Percentiles rank a stretch among this genome's conserved stretches.
phyloP scores from a whole-genome alignment of 2,797 vertebrate species.

The Crax fasciolata region DNA sequence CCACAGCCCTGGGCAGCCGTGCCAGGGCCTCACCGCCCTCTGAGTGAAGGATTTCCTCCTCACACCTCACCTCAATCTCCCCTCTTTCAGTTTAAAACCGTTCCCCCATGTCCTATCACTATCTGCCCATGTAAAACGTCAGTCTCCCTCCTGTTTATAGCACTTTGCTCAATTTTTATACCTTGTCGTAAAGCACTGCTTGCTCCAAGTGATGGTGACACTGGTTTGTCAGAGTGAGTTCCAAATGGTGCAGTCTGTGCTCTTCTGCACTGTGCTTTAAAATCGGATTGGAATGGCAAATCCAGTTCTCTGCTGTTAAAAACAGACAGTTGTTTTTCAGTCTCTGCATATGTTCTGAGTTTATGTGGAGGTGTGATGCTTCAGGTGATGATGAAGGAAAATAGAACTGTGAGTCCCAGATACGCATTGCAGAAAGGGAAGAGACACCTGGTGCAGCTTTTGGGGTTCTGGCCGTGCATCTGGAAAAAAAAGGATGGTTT shows the following conservation, averaged over 20 bases:
- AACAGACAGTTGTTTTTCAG: neutral
- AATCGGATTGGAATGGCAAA: neutral
- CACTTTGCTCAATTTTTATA: neutral
- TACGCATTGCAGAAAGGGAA: accelerated
- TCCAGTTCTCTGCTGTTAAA: neutral
- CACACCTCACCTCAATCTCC: neutral
- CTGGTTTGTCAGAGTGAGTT: neutral
- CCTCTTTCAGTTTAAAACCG: neutral
- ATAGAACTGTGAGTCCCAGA: neutral
- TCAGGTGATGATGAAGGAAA: neutral
- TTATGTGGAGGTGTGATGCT: neutral
- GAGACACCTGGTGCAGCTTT: neutral
- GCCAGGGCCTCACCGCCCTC: neutral
- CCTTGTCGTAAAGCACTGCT: neutral
- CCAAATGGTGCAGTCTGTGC: neutral
- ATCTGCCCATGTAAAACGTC: neutral
- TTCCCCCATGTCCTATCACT: neutral
- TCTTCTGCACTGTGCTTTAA: neutral
- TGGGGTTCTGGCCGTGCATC: accelerated
- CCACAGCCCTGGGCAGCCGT: neutral
- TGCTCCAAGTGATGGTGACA: neutral
- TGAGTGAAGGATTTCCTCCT: neutral
- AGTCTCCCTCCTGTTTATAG: neutral
- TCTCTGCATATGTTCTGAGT: neutral
- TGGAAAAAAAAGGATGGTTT: neutral